Evolutionary conservation across 2,797 vertebrate species (phyloP), one percentile per base, ranked within the genome.

Genomic region (Serranus cabrilla): DNA sequence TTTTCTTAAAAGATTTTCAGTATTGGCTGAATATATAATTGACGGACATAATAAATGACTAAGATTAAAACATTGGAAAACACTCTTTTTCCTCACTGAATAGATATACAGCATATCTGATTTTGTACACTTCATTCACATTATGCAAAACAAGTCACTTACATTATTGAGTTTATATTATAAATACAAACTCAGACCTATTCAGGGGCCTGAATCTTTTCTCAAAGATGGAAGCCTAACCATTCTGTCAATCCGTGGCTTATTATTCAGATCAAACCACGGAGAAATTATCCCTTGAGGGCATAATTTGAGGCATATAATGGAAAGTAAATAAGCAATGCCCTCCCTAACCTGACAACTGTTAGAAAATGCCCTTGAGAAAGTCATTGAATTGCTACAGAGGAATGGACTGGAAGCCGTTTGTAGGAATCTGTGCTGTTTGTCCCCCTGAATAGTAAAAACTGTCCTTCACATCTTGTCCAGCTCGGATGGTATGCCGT

Each of bases 251-350:
- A 25, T 40, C 21, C 7, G 17, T 1, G 20, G 27, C 20, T 47
- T 34, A 25, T 10, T 52, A 40, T 52, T 20, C 17, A 42, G n/a
- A 34, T 55, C 2, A 45, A 65, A 56, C 34, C 34, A 23, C 17
- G 49, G 11, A n/a, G 40, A 42, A 50, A 39, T 61, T 13, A 14
- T 23, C 25, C 27, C 74, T 34, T 23, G 12, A 51, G 58, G 74
- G 66, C 21, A 52, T 34, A 2, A 56, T 66, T 56, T 74, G 42
- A 65, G 74, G 62, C 52, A 64, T 75, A 78, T 72, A 75, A 68
- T 68, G n/a, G 25, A 64, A 64, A 65, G 11, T 58, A 74, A 80
- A 68, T 52, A 57, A 64, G 66, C 62, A 21, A 12, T 40, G 12
- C 20, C 59, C 37, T 56, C 13, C 47, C 16, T 70, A 31, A 76